Evolutionary conservation across 2,888 invertebrate species (phyloP).

Genomic region (Euspilapteryx auroguttella): DNA sequence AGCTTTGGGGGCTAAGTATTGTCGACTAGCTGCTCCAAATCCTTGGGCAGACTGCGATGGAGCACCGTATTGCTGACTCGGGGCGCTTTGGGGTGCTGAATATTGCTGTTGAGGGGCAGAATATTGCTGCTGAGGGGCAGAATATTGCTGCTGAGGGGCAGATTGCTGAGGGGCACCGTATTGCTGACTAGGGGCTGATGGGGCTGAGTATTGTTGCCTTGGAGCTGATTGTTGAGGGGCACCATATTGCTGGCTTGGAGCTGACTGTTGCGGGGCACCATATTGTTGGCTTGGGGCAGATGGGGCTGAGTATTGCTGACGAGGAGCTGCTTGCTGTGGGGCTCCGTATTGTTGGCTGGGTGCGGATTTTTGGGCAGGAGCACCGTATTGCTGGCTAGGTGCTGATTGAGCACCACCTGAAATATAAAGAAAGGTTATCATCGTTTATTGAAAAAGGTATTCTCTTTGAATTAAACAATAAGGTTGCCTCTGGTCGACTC

Average conservation of each 20-base stretch:
- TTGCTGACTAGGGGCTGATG: conserved; percentile 11
- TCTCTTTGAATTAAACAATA: too few species aligned
- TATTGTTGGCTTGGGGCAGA: conserved; percentile 12
- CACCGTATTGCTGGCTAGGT: conserved; percentile 3
- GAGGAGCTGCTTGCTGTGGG: conserved; percentile 2
- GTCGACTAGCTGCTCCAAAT: background rate
- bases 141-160: background rate
- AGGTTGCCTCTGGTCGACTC: too few species aligned
- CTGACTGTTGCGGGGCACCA: conserved; percentile 1
- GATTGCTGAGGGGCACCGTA: conserved; percentile 5
- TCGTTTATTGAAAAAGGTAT: too few species aligned
- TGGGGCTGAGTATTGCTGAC: conserved; percentile 8
- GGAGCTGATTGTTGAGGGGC: conserved; percentile 1
- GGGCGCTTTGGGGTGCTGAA: background rate
- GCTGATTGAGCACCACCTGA: background rate
- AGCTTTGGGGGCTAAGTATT: background rate
- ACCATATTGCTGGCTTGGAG: background rate
- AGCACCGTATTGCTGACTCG: background rate
- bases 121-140: background rate
- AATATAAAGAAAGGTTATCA: too few species aligned
- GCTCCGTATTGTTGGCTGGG: conserved; percentile 3
- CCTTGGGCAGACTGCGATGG: background rate
- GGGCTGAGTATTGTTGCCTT: conserved; percentile 8
- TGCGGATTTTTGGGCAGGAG: background rate
- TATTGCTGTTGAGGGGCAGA: background rate